Evolutionary conservation across 2,888 invertebrate genomes (phyloP).

Genomic region (Unio pictorum): DNA sequence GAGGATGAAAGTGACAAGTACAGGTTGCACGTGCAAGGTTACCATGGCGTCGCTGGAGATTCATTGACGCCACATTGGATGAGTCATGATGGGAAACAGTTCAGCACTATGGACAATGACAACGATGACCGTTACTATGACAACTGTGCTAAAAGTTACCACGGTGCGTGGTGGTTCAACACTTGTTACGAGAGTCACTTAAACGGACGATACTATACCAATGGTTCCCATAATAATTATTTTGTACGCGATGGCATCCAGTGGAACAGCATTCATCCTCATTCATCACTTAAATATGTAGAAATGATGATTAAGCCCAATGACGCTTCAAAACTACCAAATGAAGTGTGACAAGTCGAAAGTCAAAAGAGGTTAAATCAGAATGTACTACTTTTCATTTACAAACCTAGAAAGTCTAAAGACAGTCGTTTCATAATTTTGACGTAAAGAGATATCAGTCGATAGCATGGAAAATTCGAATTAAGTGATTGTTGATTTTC

Average conservation of each 20-base stretch:
- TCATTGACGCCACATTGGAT: slow-evolving; percentile 78
- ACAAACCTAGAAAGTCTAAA: no score
- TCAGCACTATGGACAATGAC: slow-evolving; percentile 91
- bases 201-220: slow-evolving; percentile 68
- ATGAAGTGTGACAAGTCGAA: slow-evolving; percentile 32
- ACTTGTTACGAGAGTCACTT: slow-evolving; percentile 69
- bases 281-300: slow-evolving; percentile 65
- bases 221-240: slow-evolving; percentile 66
- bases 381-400: no score
- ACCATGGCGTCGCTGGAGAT: slow-evolving; percentile 89
- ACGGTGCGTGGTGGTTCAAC: slow-evolving; percentile 70
- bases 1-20: slow-evolving; percentile 81
- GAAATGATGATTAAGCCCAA: slow-evolving; percentile 67
- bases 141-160: slow-evolving; percentile 67
- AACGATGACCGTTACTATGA: slow-evolving; percentile 78
- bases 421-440: no score
- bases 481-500: no score
- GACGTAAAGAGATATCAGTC: no score
- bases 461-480: no score
- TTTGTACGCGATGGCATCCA: slow-evolving; percentile 68
- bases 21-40: slow-evolving; percentile 82
- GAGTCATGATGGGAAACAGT: slow-evolving; percentile 92
- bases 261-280: slow-evolving; percentile 68
- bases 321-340: slow-evolving; percentile 31
- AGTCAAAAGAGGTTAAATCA: background rate